Conservation (phyloP, 2,113 vertebrate genomes). For the Aleadryas rufinucha region DNA sequence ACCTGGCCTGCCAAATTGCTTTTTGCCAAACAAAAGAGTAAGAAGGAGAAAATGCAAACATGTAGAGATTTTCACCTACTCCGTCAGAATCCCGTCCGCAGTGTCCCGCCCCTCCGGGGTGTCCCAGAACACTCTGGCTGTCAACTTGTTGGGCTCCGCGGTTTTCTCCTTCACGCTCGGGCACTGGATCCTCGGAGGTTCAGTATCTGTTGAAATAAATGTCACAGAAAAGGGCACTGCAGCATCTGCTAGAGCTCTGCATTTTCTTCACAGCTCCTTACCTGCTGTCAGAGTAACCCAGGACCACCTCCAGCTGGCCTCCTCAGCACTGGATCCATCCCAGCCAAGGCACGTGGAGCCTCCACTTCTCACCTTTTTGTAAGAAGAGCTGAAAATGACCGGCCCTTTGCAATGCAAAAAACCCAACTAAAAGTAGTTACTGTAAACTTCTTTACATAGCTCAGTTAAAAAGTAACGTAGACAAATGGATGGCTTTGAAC, state of each 20-base stretch:
- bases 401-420: not conserved
- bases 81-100: conserved; percentile 95
- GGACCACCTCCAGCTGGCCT: not conserved
- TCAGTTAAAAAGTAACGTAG: not conserved
- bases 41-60: not conserved
- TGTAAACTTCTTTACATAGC: not conserved
- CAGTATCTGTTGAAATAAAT: conserved; percentile 76
- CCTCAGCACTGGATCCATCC: not conserved
- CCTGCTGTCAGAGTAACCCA: not conserved
- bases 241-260: not conserved
- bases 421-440: not conserved
- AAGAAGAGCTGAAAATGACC: not conserved
- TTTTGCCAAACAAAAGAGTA: not conserved
- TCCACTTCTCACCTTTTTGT: not conserved
- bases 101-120: conserved; percentile 93
- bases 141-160: conserved; percentile 91
- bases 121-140: conserved; percentile 92
- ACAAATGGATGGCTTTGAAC: not conserved
- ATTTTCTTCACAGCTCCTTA: not conserved
- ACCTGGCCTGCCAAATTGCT: not conserved
- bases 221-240: not conserved
- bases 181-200: conserved; percentile 91
- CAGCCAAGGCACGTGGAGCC: not conserved
- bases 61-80: conserved; percentile 74
- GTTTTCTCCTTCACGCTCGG: conserved; percentile 90